phyloP scores from a whole-genome alignment of 2,113 vertebrate genomes.

The Cyanistes caeruleus region DNA sequence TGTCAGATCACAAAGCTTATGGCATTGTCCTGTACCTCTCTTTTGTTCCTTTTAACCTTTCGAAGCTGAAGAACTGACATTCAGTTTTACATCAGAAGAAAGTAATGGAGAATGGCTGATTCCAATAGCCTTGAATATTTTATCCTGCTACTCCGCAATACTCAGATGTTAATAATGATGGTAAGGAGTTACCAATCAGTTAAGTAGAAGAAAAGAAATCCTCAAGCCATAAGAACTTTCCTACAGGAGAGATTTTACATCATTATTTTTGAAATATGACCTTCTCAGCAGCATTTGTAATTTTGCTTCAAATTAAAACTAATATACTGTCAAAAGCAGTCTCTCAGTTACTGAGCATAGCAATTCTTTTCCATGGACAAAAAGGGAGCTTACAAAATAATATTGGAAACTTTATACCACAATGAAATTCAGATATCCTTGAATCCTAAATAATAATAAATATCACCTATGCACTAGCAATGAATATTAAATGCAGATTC shows the following conservation, averaged over 20 bases:
- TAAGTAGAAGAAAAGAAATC: not conserved
- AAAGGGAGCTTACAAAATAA: not conserved
- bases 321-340: slow-evolving; percentile 22
- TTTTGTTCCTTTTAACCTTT: slow-evolving; percentile 36
- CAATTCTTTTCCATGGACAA: not conserved
- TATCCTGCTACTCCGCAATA: not conserved
- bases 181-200: not conserved
- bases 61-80: not conserved
- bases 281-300: slow-evolving; percentile 54
- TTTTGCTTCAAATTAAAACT: slow-evolving; percentile 63
- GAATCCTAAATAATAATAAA: not conserved
- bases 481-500: not conserved
- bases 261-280: slow-evolving; percentile 66
- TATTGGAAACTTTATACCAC: not conserved
- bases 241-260: slow-evolving; percentile 41
- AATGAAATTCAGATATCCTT: not conserved
- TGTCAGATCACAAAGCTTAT: not conserved
- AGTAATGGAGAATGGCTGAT: not conserved
- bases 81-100: slow-evolving; percentile 9
- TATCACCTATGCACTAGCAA: not conserved
- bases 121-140: slow-evolving; percentile 28
- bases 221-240: slow-evolving; percentile 23
- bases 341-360: not conserved
- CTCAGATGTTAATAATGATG: not conserved
- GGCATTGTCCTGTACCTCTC: not conserved